phyloP scores from a whole-genome alignment of 1,140 invertebrate genomes.

The Bombyx mori region DNA sequence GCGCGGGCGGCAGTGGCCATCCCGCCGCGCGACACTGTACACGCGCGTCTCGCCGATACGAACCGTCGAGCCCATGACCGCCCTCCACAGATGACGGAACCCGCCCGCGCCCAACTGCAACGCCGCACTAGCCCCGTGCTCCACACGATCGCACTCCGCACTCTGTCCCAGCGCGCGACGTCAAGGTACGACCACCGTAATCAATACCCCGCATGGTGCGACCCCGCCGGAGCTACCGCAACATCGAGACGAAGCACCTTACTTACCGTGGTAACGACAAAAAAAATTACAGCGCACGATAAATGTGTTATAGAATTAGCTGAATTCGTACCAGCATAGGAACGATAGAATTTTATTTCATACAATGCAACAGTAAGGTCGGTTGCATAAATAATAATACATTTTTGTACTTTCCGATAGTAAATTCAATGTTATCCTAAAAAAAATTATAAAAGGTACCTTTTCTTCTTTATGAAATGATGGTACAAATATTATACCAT shows the following conservation, averaged over 20 bases:
- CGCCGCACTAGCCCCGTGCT: conserved; percentile 30
- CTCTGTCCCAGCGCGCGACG: conserved; percentile 24
- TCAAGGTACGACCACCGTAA: conserved; percentile 44
- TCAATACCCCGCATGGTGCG: conserved; percentile 31
- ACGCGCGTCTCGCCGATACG: conserved; percentile 34
- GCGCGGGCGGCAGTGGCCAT: conserved; percentile 46
- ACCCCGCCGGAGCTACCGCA: conserved; percentile 16
- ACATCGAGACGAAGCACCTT: conserved; percentile 9
- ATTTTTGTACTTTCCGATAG: no score
- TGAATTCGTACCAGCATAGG: no score
- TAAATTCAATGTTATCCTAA: no score
- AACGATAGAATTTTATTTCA: no score
- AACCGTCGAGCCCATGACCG: conserved; percentile 47
- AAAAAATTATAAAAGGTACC: no score
- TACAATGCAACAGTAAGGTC: no score
- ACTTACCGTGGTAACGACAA: no score
- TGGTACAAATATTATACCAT: no score
- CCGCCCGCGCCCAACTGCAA: conserved; percentile 34
- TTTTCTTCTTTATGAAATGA: no score
- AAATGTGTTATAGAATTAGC: no score
- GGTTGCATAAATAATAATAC: no score
- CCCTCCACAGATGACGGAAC: conserved; percentile 61
- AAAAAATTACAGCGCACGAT: no score
- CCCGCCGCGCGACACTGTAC: conserved; percentile 46
- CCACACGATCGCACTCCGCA: conserved; percentile 31